These are phyloP conservation scores for Gobius niger DNA, from an alignment of 2,113 vertebrate species.

Conservation along the genomic window DNA sequence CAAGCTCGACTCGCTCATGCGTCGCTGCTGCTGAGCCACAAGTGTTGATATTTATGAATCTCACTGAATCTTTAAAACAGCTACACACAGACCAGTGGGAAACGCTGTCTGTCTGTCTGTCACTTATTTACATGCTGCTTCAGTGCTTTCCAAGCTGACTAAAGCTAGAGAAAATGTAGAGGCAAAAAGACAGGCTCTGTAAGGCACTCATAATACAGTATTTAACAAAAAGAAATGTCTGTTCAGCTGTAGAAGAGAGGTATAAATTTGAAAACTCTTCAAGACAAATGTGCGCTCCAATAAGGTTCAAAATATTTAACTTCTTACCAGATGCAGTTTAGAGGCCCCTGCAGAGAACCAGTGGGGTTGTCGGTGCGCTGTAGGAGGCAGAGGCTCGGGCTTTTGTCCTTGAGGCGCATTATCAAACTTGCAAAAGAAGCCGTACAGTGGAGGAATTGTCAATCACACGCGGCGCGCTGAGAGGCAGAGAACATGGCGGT, in stretches of 20 bases:
- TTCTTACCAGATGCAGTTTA: constrained; percentile 3
- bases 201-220: too few species aligned
- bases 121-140: neutral
- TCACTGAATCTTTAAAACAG: neutral
- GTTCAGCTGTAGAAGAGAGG: too few species aligned
- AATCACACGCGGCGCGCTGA: constrained; percentile 35
- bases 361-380: constrained; percentile 19
- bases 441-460: constrained; percentile 32
- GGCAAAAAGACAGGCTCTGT: too few species aligned
- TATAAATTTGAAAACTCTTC: too few species aligned
- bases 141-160: neutral
- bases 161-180: neutral
- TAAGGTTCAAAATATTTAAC: neutral
- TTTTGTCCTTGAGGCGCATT: constrained; percentile 53
- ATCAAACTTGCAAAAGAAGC: constrained; percentile 48
- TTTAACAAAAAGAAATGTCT: too few species aligned
- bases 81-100: neutral
- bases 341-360: constrained; percentile 1
- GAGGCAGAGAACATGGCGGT: constrained; percentile 8
- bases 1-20: neutral
- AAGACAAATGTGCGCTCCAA: too few species aligned
- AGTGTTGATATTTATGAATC: neutral
- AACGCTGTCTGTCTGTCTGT: neutral
- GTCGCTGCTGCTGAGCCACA: constrained; percentile 1
- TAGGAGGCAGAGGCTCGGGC: constrained; percentile 8